Base-by-base conservation (phyloP, 1,140 invertebrate species). In the Bicyclus anynana region DNA sequence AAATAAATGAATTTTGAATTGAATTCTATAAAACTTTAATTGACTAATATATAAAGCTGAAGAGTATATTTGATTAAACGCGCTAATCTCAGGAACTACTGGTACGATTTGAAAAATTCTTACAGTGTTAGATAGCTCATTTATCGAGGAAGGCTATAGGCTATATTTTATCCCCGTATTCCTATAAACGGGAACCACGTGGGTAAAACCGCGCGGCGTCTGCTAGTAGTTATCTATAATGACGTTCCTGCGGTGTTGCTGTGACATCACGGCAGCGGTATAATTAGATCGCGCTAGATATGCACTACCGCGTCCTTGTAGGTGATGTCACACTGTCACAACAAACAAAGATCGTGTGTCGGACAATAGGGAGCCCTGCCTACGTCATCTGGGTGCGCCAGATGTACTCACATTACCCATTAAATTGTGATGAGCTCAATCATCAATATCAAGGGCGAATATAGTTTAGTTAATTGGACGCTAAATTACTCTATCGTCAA, bases 311-410 rank as follows among this genome's bases (percentile, higher is more conserved):
- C 67, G 69, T 66, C 71, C 68, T 69, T 65, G 67, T 26, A 47
- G 51, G 50, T 78, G 72, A 84, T 75, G 69, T 81, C 77, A 78
- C 69, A 58, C 50, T 40, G 5, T 9, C 17, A 40, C 67, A 70
- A 73, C 66, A 75, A 62, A 66, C 72, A 72, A 69, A 77, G 67
- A 69, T 64, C 71, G 67, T 62, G 67, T 61, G 70, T 65, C 69
- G 69, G 59, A 79, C 76, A 82, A 84, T 80, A 69, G 74, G 67
- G 66, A 58, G 65, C 65, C 72, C 65, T 49, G 56, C 69, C 74
- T 70, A 76, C 69, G 76, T 72, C 72, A 77, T 59, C 63, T 75
- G 74, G 81, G 81, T 74, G 79, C 76, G 79, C 69, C 80, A 53
- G 72, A 74, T 68, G 70, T 23, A 61, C 40, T 50, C 61, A 53